Conservation (phyloP, 2,113 vertebrate species). For the Ahaetulla prasina region DNA sequence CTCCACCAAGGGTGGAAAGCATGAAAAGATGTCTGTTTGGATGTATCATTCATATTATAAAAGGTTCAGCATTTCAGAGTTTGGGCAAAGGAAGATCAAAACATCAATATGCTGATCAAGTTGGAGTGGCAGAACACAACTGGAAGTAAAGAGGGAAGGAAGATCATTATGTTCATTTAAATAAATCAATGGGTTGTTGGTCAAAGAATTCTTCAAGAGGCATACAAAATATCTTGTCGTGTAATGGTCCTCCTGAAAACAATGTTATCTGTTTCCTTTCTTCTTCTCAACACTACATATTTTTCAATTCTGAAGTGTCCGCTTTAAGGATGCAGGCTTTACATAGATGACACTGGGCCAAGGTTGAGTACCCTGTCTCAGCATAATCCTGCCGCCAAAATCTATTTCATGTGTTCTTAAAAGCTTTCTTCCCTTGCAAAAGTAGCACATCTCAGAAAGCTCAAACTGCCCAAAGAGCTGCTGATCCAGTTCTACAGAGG, state of each 20-base stretch:
- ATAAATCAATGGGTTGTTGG: slow-evolving; percentile 66
- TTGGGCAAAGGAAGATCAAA: slow-evolving; percentile 53
- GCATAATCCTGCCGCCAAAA: neutral
- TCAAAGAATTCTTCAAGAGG: slow-evolving; percentile 50
- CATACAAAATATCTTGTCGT: slow-evolving; percentile 29
- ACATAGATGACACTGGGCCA: neutral
- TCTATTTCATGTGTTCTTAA: neutral
- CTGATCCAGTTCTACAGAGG: too few species aligned
- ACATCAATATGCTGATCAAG: slow-evolving; percentile 51
- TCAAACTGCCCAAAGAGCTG: too few species aligned
- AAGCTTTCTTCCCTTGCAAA: neutral
- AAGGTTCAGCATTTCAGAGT: slow-evolving; percentile 47
- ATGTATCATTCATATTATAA: slow-evolving; percentile 72
- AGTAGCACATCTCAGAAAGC: neutral
- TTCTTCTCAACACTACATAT: neutral
- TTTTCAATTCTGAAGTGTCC: neutral
- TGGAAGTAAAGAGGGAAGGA: slow-evolving; percentile 35
- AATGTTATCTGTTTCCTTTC: neutral
- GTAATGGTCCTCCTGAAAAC: neutral
- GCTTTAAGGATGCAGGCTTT: neutral
- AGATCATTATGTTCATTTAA: slow-evolving; percentile 64
- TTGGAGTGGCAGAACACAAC: slow-evolving; percentile 54
- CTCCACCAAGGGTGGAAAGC: slow-evolving; percentile 50
- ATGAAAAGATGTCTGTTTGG: slow-evolving; percentile 62
- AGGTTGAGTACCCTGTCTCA: neutral